Base-by-base conservation (phyloP, 2,113 vertebrate species). In the Sterna hirundo region DNA sequence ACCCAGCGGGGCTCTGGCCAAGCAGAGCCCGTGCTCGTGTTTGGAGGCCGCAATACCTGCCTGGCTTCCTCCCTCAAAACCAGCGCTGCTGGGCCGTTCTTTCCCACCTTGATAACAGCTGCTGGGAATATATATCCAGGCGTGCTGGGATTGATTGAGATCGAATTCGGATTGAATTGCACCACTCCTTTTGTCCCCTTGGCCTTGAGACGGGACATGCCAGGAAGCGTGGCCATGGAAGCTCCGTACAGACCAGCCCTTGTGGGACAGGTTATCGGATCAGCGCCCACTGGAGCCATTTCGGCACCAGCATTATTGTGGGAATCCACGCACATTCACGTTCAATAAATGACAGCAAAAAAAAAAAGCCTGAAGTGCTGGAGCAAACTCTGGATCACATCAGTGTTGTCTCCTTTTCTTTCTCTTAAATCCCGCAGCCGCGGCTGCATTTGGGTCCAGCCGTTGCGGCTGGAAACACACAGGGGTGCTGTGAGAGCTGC, bases 311-410 rank as follows among this genome's bases (percentile, higher is more conserved):
- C 4, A 0, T 54, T 52, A 6, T 8, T 32, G 21, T 18, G 44
- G 61, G 54, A 26, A 20, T 42, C 69, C 30, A 9, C 4, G 13
- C 40, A 13, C 2, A 3, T 22, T 58, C 6, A 1, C 0, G 2
- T 51, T 25, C 70, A 57, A 29, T 42, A 55, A 57, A 23, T 17
- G 26, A 38, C 49, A 11, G 11, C 13, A 44, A n/a, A n/a, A 26
- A 36, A 36, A 30, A 17, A 21, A 8, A 17, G 13, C 32, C 42
- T 16, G 42, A 49, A 34, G 58, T 3, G 34, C 42, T 9, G 38
- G 71, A 17, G 78, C n/a, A 22, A 54, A 26, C 55, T 23, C 55
- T 26, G 64, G 20, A 13, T 57, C 49, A 1, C 2, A 3, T 7
- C 42, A 19, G 9, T 6, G 2, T 15, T 4, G 26, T 6, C 26